Evolutionary conservation across 2,888 invertebrate species (phyloP).

Genomic region (Pinctada fucata): DNA sequence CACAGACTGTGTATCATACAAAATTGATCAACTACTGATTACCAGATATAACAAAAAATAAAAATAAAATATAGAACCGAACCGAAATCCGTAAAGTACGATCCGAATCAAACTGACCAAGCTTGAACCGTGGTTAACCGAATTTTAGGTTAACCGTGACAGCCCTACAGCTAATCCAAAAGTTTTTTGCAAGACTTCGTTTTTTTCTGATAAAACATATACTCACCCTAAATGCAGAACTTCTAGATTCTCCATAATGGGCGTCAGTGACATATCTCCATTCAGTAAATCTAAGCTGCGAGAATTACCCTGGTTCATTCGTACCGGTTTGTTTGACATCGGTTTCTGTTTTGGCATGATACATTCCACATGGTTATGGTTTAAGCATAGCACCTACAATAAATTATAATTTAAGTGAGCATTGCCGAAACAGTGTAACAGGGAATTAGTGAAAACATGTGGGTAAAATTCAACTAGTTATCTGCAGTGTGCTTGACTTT

Average conservation of each 20-base stretch:
- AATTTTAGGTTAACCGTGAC: too few relatives aligned
- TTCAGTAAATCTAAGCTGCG: constrained; percentile 54
- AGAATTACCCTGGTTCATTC: constrained; percentile 39
- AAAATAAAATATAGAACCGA: too few relatives aligned
- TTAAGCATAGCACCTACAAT: constrained; percentile 75
- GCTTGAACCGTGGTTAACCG: too few relatives aligned
- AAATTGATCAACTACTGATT: too few relatives aligned
- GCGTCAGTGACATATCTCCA: constrained; percentile 53
- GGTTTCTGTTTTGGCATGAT: constrained; percentile 68
- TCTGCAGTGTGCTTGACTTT: too few relatives aligned
- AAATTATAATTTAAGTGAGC: neutral
- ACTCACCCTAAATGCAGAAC: constrained; percentile 73
- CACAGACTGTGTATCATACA: too few relatives aligned
- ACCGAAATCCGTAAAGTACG: too few relatives aligned
- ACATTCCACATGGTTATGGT: constrained; percentile 76
- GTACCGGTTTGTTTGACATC: constrained; percentile 45
- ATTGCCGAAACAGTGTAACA: neutral
- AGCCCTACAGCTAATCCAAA: too few relatives aligned
- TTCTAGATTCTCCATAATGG: constrained; percentile 74
- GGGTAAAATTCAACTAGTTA: neutral
- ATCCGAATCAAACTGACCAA: too few relatives aligned
- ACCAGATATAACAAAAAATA: too few relatives aligned
- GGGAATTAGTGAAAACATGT: neutral
- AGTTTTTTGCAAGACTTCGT: too few relatives aligned
- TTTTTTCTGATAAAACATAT: too few relatives aligned